A percentile compares a stretch with the other conserved stretches of the same genome.
Evolutionary conservation across 2,888 invertebrate genomes (phyloP).

Genomic region (Epistrophe grossulariae): DNA sequence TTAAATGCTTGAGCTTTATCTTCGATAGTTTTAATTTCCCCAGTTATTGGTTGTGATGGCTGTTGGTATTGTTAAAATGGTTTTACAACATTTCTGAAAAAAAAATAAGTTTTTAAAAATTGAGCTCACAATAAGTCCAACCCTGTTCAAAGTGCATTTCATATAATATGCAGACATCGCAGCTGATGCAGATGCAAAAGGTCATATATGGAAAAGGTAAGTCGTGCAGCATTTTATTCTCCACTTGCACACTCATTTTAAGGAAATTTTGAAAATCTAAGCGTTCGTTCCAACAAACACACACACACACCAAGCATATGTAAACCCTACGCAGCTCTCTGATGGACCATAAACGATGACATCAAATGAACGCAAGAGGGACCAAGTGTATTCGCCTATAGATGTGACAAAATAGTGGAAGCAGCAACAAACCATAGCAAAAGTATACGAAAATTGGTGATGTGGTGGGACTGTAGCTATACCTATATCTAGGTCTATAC

Average conservation of each 20-base stretch:
- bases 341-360: constrained; percentile 53
- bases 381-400: background rate
- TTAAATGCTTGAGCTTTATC: too few relatives aligned
- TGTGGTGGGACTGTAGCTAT: background rate
- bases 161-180: background rate
- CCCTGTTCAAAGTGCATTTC: background rate
- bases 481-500: background rate
- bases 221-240: constrained; percentile 22
- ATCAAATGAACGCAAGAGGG: constrained; percentile 50
- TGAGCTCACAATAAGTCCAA: background rate
- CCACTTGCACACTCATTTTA: constrained; percentile 20
- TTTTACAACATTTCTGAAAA: too few relatives aligned
- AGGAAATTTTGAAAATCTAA: constrained; percentile 46
- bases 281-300: background rate
- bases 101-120: background rate
- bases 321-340: constrained; percentile 12
- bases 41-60: too few relatives aligned
- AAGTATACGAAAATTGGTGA: constrained; percentile 39
- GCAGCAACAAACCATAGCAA: constrained; percentile 27
- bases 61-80: too few relatives aligned
- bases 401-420: constrained; percentile 28
- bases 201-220: constrained; percentile 7
- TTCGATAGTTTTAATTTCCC: too few relatives aligned
- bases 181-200: background rate
- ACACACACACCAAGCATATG: constrained; percentile 1